These are phyloP conservation scores for Sesamia nonagrioides DNA, from an alignment of 1,140 invertebrate species.

Conservation along the genomic window DNA sequence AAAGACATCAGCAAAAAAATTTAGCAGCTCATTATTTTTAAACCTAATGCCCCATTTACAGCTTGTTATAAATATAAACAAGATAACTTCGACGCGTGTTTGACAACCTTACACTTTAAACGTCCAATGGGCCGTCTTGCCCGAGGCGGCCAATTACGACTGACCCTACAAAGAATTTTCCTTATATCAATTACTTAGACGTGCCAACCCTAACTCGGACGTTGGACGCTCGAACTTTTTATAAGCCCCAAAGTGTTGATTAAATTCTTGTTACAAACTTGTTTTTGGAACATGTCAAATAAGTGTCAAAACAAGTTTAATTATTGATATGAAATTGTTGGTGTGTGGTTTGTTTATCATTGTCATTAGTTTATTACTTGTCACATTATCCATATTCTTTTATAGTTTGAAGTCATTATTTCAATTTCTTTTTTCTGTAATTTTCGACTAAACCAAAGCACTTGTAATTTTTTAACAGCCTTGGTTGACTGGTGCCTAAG, in stretches of 20 bases:
- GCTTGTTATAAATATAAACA: constrained; percentile 14
- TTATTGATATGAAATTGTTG: constrained; percentile 26
- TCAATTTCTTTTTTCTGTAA: no score
- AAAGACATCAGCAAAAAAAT: background rate
- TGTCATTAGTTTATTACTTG: constrained; percentile 1
- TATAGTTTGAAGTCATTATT: no score
- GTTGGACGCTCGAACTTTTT: constrained; percentile 27
- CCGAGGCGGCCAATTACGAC: constrained; percentile 62
- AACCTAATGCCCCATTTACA: background rate
- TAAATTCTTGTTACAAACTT: constrained; percentile 63
- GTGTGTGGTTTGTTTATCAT: background rate
- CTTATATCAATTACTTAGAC: constrained; percentile 63
- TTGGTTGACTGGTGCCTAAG: no score
- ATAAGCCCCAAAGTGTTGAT: constrained; percentile 56
- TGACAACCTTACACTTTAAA: constrained; percentile 49
- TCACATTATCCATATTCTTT: background rate
- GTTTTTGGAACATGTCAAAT: constrained; percentile 58
- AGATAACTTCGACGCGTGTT: constrained; percentile 13
- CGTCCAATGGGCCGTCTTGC: constrained; percentile 59
- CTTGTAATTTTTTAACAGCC: no score
- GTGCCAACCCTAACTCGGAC: constrained; percentile 52
- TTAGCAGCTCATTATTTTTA: background rate
- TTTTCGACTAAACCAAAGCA: no score
- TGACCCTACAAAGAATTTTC: constrained; percentile 60
- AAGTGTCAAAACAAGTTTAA: constrained; percentile 53